Evolutionary conservation across 2,113 vertebrate species (phyloP), one percentile per base, ranked within the genome.

Genomic region (Desmodus rotundus): DNA sequence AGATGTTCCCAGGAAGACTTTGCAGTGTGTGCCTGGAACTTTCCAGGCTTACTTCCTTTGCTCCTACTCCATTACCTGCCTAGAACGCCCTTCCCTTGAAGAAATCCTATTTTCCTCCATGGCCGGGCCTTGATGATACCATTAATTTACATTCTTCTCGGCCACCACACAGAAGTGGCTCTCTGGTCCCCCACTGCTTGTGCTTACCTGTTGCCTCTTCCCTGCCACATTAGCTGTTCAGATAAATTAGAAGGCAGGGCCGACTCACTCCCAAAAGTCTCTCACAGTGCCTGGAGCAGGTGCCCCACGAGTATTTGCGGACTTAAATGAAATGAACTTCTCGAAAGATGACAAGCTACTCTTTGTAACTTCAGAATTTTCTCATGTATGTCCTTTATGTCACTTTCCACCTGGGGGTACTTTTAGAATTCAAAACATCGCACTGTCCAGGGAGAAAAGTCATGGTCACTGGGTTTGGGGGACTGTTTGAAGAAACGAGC

Each of bases 341-440:
- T 67, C 74, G 28, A 67, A 89, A 91, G 61, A 50, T 52, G 67
- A 80, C n/a, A 96, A 80, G 43, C 70, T 89, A 65, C 73, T 84
- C 10, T 58, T 47, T 90, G 41, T 96, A 85, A 95, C 82, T 92
- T 96, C 45, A 85, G 31, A 68, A 82, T 88, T 82, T 61, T 76
- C 73, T 81, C 63, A 3, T 86, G 8, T 20, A 76, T 52, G 13
- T 72, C 56, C 16, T 87, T 63, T 85, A 36, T 24, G 19, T 73
- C 54, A 26, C 28, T 84, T 84, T 95, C 72, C 47, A 82, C 22
- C 16, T 33, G n/a, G 47, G 70, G 43, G 17, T 19, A 43, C 82
- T 81, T 93, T 91, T 89, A 92, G 87, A 96, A 81, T 15, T 81
- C 90, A 90, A 65, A 63, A 28, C 50, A 86, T 67, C 81, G 11